Percentiles rank a stretch among this genome's conserved stretches.
Evolutionary conservation across 2,113 vertebrate genomes (phyloP).

Genomic region (Macroglossus sobrinus): DNA sequence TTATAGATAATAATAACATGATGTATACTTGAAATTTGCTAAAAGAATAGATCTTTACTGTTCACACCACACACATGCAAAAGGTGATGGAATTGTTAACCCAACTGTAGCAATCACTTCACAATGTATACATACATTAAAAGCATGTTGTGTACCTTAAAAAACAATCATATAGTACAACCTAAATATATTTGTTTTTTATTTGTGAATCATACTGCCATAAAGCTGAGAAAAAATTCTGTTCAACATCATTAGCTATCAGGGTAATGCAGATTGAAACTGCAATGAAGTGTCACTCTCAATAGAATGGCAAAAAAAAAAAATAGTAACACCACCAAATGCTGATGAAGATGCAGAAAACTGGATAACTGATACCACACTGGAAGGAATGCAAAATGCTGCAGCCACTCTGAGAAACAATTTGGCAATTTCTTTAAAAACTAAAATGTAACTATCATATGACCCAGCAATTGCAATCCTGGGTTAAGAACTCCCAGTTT

Average conservation of each 20-base stretch:
- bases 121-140: neutral
- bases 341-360: neutral
- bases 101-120: neutral
- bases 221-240: neutral
- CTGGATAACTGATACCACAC: neutral
- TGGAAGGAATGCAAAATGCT: neutral
- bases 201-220: neutral
- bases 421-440: neutral
- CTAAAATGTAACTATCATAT: neutral
- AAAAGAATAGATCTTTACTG: neutral
- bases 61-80: neutral
- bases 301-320: neutral
- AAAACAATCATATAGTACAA: neutral
- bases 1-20: neutral
- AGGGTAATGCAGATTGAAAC: neutral
- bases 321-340: neutral
- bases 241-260: neutral
- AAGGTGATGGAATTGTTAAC: neutral
- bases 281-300: neutral
- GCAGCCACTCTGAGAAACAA: neutral
- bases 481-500: neutral
- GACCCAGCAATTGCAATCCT: too few species aligned
- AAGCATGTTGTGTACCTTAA: too few species aligned
- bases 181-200: neutral
- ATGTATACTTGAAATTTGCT: too few species aligned